Evolutionary conservation across 2,113 vertebrate genomes (phyloP).

Genomic region (Alligator sinensis): DNA sequence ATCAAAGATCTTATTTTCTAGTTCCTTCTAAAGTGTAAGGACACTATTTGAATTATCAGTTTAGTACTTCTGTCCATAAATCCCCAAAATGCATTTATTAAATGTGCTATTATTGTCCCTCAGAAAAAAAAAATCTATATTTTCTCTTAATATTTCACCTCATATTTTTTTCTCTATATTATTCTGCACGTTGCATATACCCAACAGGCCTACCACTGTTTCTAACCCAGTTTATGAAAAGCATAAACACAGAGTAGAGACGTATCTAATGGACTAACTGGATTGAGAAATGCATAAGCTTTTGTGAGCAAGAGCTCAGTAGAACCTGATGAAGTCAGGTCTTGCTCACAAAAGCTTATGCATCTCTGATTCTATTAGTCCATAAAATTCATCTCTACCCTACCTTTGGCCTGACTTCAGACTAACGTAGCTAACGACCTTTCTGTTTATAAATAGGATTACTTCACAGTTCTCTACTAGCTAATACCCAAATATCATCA

Average conservation of each 20-base stretch:
- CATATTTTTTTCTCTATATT: background rate
- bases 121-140: background rate
- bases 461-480: background rate
- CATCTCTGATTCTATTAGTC: too few species aligned
- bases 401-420: too few species aligned
- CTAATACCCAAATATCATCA: background rate
- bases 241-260: too few species aligned
- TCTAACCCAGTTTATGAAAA: background rate
- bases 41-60: background rate
- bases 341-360: too few species aligned
- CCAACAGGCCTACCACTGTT: background rate
- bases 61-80: background rate
- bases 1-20: background rate
- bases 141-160: background rate
- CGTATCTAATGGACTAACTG: too few species aligned
- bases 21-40: background rate
- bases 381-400: too few species aligned
- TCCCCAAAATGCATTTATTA: background rate
- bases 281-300: too few species aligned
- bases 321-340: too few species aligned
- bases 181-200: background rate
- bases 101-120: background rate
- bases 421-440: too few species aligned
- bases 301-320: too few species aligned
- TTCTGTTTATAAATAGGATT: background rate